These are phyloP conservation scores for Orcinus orca DNA, from an alignment of 2,113 vertebrate genomes.

Conservation along the genomic window DNA sequence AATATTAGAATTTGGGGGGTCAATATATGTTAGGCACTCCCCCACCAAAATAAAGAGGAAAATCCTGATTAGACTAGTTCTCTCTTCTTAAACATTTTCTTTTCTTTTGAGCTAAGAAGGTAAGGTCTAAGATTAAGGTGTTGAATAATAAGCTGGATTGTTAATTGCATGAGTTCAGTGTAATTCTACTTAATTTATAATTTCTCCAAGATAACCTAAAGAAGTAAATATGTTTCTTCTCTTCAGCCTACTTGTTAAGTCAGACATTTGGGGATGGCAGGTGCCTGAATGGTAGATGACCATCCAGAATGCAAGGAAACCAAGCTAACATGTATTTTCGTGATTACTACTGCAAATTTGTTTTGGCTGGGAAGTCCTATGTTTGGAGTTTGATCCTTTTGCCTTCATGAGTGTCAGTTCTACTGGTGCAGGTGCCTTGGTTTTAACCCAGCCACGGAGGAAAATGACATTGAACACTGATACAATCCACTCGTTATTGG, in stretches of 20 bases:
- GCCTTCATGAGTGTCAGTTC: neutral
- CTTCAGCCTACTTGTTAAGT: neutral
- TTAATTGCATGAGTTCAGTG: neutral
- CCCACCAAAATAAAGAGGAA: neutral
- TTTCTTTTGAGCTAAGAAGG: constrained; percentile 39
- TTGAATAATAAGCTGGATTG: neutral
- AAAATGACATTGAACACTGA: neutral
- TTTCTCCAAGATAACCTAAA: constrained; percentile 1
- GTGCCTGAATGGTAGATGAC: neutral
- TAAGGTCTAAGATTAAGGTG: neutral
- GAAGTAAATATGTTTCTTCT: neutral
- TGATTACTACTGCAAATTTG: neutral
- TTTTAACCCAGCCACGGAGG: neutral
- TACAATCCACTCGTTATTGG: neutral
- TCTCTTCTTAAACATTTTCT: neutral
- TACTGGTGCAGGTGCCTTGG: neutral
- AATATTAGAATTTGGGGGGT: neutral
- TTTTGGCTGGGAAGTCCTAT: neutral
- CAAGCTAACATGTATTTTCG: neutral
- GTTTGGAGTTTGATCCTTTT: neutral
- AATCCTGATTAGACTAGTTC: neutral
- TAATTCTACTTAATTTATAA: neutral
- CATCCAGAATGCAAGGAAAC: neutral
- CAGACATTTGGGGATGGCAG: neutral
- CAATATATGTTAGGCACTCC: neutral